Evolutionary conservation across 2,113 vertebrate genomes (phyloP), one percentile per base, ranked within the genome.

Genomic region (Thamnaconus septentrionalis): DNA sequence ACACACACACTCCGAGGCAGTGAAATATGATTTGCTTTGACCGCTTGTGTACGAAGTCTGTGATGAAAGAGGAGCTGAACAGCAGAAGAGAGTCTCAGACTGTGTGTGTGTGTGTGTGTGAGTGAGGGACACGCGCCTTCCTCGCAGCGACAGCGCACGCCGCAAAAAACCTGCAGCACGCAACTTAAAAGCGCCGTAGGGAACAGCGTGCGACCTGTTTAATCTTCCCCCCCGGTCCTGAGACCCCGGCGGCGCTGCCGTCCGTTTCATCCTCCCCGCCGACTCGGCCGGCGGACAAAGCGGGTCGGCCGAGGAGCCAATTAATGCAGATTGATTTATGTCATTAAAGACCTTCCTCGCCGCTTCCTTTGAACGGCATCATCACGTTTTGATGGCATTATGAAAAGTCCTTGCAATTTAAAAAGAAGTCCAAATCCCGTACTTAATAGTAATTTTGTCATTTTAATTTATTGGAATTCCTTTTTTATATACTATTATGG

Each of bases 11-110:
- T 50, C 92, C 90, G 88, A 90, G 87, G 93, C 64, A 69, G 52
- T 93, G 93, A 94, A 94, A 96, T 95, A 95, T 94, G 94, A 97
- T 98, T 97, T 95, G 94, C 95, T 98, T 98, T 98, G 95, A 96
- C 95, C 93, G 90, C 88, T 91, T 95, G 94, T 94, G 94, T 95
- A 98, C 96, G 98, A 98, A 98, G 95, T 98, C 94, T 94, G 92
- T 92, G 93, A 94, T 96, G 93, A 96, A 92, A 94, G 87, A 93
- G 93, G 93, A 90, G 88, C 67, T 77, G n/a, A 94, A 93, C 94
- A 93, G 95, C 94, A 94, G 92, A 92, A 93, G 93, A 93, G 93
- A 69, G 79, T 80, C 85, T 85, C 75, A 85, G 87, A 88, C 84
- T 57, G 78, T 62, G 70, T 8, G 53, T 48, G 61, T 12, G 63